Percentiles rank a stretch among this genome's conserved stretches.
These are phyloP conservation scores for Trididemnum miniatum DNA, from an alignment of 23 tunicate genomes.

Conservation along the genomic window DNA sequence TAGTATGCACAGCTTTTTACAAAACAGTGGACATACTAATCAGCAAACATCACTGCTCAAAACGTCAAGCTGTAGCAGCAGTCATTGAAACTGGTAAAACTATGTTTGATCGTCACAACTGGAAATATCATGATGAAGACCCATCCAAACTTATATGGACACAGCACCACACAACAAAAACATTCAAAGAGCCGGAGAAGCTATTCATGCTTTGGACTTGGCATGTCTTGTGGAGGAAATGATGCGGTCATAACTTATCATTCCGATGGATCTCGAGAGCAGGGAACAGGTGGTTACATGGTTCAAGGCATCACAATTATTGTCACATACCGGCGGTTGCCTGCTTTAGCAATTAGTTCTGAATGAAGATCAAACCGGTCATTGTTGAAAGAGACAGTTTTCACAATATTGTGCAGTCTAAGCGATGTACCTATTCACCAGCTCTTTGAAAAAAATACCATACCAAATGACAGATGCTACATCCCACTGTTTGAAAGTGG, in stretches of 20 bases:
- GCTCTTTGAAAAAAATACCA: not conserved
- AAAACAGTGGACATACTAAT: not conserved
- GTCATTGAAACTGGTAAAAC: not conserved
- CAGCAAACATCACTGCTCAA: slow-evolving; percentile 8
- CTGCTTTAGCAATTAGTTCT: not conserved
- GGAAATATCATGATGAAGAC: slow-evolving; percentile 18
- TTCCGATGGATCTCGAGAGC: not conserved
- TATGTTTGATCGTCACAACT: not conserved
- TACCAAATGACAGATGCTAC: not conserved
- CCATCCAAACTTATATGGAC: not conserved
- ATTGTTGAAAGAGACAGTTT: not conserved
- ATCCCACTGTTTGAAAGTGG: not conserved
- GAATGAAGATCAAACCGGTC: slow-evolving; percentile 1
- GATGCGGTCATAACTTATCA: slow-evolving; percentile 4
- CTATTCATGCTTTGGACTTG: slow-evolving; percentile 1
- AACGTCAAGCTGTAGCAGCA: not conserved
- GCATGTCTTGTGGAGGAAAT: not conserved
- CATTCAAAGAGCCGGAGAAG: slow-evolving; percentile 2
- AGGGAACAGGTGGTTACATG: not conserved
- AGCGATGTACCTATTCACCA: too few species aligned
- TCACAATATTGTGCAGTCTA: too few species aligned
- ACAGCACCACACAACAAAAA: slow-evolving; percentile 1
- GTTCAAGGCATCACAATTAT: slow-evolving; percentile 6
- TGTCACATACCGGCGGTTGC: not conserved
- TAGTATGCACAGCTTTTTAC: not conserved